Evolutionary conservation across 2,113 vertebrate genomes (phyloP), one percentile per base, ranked within the genome.

Genomic region (Arvicanthis niloticus): DNA sequence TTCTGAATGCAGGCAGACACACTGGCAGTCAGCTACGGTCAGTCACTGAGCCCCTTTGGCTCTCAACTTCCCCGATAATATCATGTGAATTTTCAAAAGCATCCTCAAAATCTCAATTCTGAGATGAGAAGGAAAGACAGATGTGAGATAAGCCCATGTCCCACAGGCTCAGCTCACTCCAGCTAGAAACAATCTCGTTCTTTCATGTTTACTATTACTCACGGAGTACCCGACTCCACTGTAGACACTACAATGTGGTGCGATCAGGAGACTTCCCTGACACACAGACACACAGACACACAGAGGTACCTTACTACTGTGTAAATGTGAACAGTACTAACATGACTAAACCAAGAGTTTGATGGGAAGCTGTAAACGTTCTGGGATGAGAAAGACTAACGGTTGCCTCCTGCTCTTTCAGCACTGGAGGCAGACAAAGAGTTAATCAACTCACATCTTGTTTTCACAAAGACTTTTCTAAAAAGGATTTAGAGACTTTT

Each of bases 401-500:
- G 88, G 88, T 94, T 73, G 95, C 76, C 42, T 97, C 95, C 93
- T 97, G 92, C 68, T 87, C 24, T 9, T 95, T 97, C 96, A 97
- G 68, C 92, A 97, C 60, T 40, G 92, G 88, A 96, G 92, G 89
- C 91, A 95, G 5, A 89, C 91, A 98, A 99, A 96, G 98, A 98
- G 98, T 99, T 99, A 99, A 98, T 96, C 98, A 97, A 98, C 98
- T 93, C 97, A 96, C 98, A 98, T 98, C 98, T 76, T 98, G 97
- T 98, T 98, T 98, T 98, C 98, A 98, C 88, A 97, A 98, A 98
- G 97, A 98, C 97, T 98, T 98, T 98, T 97, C 98, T 97, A 98
- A 98, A 98, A 97, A 98, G 96, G 98, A 95, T 97, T 98, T 95
- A 98, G 97, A 98, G 98, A 98, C 98, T 98, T 99, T 99, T 98